Base-by-base conservation (phyloP, 2,113 vertebrate genomes). In the Phalacrocorax brasilianus region DNA sequence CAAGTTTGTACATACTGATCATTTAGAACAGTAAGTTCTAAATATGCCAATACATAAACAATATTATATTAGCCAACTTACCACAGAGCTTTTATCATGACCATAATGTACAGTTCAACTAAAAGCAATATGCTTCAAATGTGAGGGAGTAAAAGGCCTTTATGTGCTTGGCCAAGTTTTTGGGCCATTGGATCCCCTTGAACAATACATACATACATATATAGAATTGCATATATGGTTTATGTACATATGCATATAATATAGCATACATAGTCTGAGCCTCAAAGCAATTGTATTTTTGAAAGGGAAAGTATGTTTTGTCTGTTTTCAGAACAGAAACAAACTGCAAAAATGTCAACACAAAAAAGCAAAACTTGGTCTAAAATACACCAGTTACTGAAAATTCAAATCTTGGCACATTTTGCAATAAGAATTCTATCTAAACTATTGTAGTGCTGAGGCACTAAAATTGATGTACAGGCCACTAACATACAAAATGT, bases 381-480 rank as follows among this genome's bases (percentile, higher is more conserved):
- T 70, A 85, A 96, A 94, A 91, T 73, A 78, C 40, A 65, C 14
- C 38, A 91, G 84, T 85, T 77, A 88, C 40, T n/a, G 55, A 66
- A 94, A 96, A 91, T 74, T 95, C 80, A 89, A 95, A 96, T 70
- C 45, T 83, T 92, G 44, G n/a, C 70, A 91, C 56, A 93, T 93
- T 96, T 98, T 93, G 82, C 94, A 93, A 59, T 73, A 93, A 66
- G 68, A 93, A 82, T 80, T 95, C 85, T 75, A 73, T 87, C 32
- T 94, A 96, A 96, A 94, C 95, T 93, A 97, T 18, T 94, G 75
- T 79, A 96, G 89, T 4, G 5, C 49, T 71, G 53, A 91, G 73
- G 58, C 62, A 89, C 63, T 93, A 88, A 95, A 96, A 95, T 44
- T 95, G 93, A 96, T 89, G n/a, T 72, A 91, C 80, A 65, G 71